Base-by-base conservation (phyloP, 2,113 vertebrate genomes). In the Aythya baeri region DNA sequence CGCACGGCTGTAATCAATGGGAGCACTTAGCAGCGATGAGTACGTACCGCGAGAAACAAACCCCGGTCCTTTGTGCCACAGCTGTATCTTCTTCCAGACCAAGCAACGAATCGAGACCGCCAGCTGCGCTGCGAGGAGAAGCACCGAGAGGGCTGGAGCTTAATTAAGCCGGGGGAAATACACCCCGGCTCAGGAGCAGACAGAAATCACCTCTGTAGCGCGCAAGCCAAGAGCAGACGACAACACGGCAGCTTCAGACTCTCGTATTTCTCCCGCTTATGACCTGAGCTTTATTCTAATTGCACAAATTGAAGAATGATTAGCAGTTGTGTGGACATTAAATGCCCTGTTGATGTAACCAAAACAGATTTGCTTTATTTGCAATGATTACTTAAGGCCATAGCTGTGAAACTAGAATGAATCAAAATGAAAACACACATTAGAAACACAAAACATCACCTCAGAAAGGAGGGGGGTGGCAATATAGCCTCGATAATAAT, bases 21-120 rank as follows among this genome's bases (percentile, higher is more conserved):
- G 77, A 93, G 70, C 94, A 89, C 93, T 92, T 91, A 89, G 83
- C 90, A 75, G 82, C 67, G 92, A 97, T 95, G 93, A 94, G 93
- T 78, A 92, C n/a, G 3, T 41, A 94, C 88, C 6, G 0, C 84
- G 84, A 61, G 88, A 80, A 95, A 83, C 91, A 92, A 83, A 91
- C 34, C 44, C 86, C 74, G 95, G 34, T 79, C 88, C 91, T 93
- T 91, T 66, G 72, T 50, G 62, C 81, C 80, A 88, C 13, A 44
- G 73, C n/a, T 86, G 49, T 86, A 78, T 86, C 94, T 91, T 95
- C 93, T 76, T 87, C 86, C 81, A 93, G 55, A 91, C 71, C 91
- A 95, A 59, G 66, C 74, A 82, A 93, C 79, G 88, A 91, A 97
- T 88, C 81, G 87, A 84, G 81, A 84, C 81, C 83, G 78, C 58